phyloP scores from a whole-genome alignment of 2,888 invertebrate genomes.

The Cylloceria caligata region DNA sequence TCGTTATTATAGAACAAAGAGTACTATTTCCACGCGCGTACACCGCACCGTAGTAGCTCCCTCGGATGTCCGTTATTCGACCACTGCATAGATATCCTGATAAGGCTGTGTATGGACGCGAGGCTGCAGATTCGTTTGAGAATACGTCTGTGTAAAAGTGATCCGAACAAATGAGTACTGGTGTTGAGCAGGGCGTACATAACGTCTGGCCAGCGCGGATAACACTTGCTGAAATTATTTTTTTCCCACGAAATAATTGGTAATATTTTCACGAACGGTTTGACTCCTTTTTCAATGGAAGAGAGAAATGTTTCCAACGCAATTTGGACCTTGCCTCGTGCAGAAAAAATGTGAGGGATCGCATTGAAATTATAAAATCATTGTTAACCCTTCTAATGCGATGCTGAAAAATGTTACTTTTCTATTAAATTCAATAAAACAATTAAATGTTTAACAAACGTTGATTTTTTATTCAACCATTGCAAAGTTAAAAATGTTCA shows the following conservation, averaged over 20 bases:
- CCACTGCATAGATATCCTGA: background rate
- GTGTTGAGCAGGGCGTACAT: background rate
- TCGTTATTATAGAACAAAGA: slow-evolving; percentile 64
- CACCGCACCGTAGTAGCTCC: background rate
- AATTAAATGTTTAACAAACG: too few species aligned
- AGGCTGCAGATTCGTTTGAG: background rate
- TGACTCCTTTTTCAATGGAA: too few species aligned
- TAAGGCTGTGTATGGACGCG: background rate
- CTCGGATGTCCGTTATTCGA: background rate
- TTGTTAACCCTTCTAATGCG: too few species aligned
- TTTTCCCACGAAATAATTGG: too few species aligned
- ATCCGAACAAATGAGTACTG: background rate
- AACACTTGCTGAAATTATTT: too few species aligned
- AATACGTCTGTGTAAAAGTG: background rate
- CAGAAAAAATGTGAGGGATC: background rate
- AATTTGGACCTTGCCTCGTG: background rate
- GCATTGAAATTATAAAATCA: too few species aligned
- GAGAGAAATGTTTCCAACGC: background rate
- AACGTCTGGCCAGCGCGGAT: background rate
- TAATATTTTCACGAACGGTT: too few species aligned
- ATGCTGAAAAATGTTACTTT: too few species aligned
- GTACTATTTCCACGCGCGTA: slow-evolving; percentile 54
- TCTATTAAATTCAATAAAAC: too few species aligned
- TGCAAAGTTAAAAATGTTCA: too few species aligned
- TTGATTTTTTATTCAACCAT: too few species aligned